phyloP scores from a whole-genome alignment of 2,797 vertebrate species.

The Spatula clypeata region DNA sequence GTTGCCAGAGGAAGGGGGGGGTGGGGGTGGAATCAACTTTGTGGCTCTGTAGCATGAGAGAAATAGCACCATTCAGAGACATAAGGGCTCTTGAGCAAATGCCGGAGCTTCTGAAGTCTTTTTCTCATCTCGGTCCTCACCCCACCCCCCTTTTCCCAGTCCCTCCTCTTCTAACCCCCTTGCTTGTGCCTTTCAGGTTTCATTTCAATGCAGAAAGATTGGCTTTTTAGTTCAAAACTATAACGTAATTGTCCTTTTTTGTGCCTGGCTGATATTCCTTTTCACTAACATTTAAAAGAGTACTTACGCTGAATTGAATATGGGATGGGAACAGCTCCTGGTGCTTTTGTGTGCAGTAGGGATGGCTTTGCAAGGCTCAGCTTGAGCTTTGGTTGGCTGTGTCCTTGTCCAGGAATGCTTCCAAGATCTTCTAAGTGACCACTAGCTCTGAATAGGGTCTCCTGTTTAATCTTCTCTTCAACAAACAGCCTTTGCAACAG shows the following conservation, averaged over 20 bases:
- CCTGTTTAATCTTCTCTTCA: slow-evolving; percentile 69
- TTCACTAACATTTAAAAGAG: slow-evolving; percentile 61
- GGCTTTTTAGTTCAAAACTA: slow-evolving; percentile 66
- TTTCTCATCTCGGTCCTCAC: slow-evolving; percentile 6
- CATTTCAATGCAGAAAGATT: slow-evolving; percentile 38
- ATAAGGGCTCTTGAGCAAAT: slow-evolving; percentile 45
- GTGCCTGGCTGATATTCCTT: slow-evolving; percentile 58
- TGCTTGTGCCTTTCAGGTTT: slow-evolving; percentile 58
- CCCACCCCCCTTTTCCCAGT: neutral
- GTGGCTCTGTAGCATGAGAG: slow-evolving; percentile 19
- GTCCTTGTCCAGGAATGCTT: slow-evolving; percentile 61
- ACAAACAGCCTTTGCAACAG: slow-evolving; percentile 49
- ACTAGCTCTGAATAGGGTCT: slow-evolving; percentile 57
- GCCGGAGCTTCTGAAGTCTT: slow-evolving; percentile 34
- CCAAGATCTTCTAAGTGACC: slow-evolving; percentile 77
- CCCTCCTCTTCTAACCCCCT: neutral
- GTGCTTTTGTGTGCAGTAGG: neutral
- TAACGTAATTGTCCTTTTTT: slow-evolving; percentile 45
- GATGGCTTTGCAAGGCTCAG: neutral
- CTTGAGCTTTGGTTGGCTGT: neutral
- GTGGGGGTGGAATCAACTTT: slow-evolving; percentile 45
- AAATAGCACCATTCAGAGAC: slow-evolving; percentile 45
- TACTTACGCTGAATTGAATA: slow-evolving; percentile 32
- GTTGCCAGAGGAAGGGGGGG: slow-evolving; percentile 60
- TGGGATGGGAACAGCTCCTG: slow-evolving; percentile 63